Conservation (phyloP, 2,888 invertebrate genomes). For the Eupithecia abbreviata region DNA sequence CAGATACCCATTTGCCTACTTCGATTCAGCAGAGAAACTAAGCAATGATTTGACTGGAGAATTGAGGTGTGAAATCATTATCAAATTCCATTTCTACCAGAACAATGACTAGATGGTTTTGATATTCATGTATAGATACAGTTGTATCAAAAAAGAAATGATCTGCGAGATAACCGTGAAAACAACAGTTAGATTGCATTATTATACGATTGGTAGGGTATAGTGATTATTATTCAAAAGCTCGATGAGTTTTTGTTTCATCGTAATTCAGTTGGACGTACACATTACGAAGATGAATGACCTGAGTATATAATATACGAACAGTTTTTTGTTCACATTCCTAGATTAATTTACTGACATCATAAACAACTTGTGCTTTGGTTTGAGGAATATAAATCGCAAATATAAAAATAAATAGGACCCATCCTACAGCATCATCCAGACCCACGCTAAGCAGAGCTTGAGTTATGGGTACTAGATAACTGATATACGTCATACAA, state of each 20-base stretch:
- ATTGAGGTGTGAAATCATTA: slow-evolving; percentile 31
- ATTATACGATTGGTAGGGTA: slow-evolving; percentile 36
- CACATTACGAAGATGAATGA: slow-evolving; percentile 39
- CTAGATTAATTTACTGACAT: background rate
- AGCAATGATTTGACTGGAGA: slow-evolving; percentile 20
- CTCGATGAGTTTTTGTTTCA: slow-evolving; percentile 46
- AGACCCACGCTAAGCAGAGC: background rate
- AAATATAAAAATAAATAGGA: background rate
- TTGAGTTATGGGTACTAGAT: too few relatives aligned
- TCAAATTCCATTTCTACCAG: slow-evolving; percentile 25
- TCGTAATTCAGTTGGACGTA: slow-evolving; percentile 41
- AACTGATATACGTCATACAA: too few relatives aligned
- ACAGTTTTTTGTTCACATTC: slow-evolving; percentile 4
- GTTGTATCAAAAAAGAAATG: slow-evolving; percentile 46
- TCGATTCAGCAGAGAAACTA: slow-evolving; percentile 23
- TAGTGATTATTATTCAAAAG: slow-evolving; percentile 47
- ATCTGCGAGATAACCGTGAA: slow-evolving; percentile 46
- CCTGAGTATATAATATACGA: background rate
- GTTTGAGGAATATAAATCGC: background rate
- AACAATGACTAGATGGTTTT: slow-evolving; percentile 40
- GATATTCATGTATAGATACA: slow-evolving; percentile 36
- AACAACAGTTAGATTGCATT: slow-evolving; percentile 46
- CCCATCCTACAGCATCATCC: background rate
- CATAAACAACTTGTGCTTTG: background rate
- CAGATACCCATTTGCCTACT: slow-evolving; percentile 32